Evolutionary conservation across 2,888 invertebrate species (phyloP), one percentile per base, ranked within the genome.

Genomic region (Phengaris alcon): DNA sequence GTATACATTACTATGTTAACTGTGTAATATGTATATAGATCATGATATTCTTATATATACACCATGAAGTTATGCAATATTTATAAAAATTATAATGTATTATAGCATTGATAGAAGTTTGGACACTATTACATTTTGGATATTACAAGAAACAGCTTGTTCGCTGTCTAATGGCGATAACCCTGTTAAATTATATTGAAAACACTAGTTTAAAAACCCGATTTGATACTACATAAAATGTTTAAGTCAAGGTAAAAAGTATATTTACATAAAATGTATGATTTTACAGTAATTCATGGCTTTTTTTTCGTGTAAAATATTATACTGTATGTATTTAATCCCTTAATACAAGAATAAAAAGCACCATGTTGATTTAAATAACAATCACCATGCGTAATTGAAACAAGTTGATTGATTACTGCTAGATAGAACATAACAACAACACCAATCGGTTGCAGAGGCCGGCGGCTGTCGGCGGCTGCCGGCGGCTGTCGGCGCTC

Each of bases 311-410:
- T 64, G 64, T 64, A 64, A 64, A 64, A 35, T 64, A 64, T 22
- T 1, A 59, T 64, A 64, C 5, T 64, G 9, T 10, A 35, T 72
- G 72, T 54, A 72, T 52, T 72, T 12, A 54, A 72, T 54, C 72
- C 22, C 72, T 72, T 72, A 72, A 72, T 72, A 52, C 10, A 55
- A 68, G 73, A 75, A 68, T 76, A 73, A 44, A 68, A 70, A 72
- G 75, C 72, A 48, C 64, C 73, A 77, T 68, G 51, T 69, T 59
- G 68, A 72, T 72, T 70, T 75, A 68, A 73, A 75, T 15, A 68
- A 52, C 35, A 79, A 79, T 77, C 79, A 78, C 76, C 79, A 76
- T 76, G 77, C 76, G 69, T 74, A 52, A 48, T 72, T 35, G 35
- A 72, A 72, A 72, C 70, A 35, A 54, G 72, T 54, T 35, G 13